Evolutionary conservation across 2,797 vertebrate genomes (phyloP).

Genomic region (Danio albolineatus): DNA sequence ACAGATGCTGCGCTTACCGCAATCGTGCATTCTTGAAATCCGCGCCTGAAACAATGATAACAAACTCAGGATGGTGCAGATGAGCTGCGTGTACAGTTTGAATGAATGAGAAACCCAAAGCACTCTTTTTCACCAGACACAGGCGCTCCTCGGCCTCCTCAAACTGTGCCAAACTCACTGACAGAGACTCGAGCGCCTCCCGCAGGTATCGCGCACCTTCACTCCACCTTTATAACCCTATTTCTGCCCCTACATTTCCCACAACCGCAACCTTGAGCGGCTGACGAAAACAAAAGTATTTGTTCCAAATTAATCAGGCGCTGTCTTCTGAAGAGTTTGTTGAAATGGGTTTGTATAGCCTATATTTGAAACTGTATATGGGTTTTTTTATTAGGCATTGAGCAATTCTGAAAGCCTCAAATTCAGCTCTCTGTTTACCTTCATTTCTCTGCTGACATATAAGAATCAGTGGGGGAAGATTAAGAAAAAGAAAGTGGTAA

Average conservation of each 20-base stretch:
- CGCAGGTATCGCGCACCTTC: slow-evolving; percentile 26
- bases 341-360: background rate
- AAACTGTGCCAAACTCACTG: background rate
- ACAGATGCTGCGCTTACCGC: slow-evolving; percentile 16
- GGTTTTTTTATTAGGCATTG: background rate
- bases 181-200: slow-evolving; percentile 42
- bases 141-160: slow-evolving; percentile 18
- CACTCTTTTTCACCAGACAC: background rate
- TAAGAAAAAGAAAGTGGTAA: background rate
- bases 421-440: slow-evolving; percentile 60
- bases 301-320: background rate
- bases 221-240: slow-evolving; percentile 37
- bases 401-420: background rate
- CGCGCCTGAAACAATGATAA: slow-evolving; percentile 17
- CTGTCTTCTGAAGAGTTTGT: background rate
- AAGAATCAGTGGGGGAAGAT: background rate
- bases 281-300: background rate
- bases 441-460: slow-evolving; percentile 70
- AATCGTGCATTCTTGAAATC: slow-evolving; percentile 36
- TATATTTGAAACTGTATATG: background rate
- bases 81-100: background rate
- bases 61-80: background rate
- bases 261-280: background rate
- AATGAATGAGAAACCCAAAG: background rate
- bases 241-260: too few species aligned